Base-by-base conservation (phyloP, 2,797 vertebrate genomes). In the Dicrostonyx torquatus region DNA sequence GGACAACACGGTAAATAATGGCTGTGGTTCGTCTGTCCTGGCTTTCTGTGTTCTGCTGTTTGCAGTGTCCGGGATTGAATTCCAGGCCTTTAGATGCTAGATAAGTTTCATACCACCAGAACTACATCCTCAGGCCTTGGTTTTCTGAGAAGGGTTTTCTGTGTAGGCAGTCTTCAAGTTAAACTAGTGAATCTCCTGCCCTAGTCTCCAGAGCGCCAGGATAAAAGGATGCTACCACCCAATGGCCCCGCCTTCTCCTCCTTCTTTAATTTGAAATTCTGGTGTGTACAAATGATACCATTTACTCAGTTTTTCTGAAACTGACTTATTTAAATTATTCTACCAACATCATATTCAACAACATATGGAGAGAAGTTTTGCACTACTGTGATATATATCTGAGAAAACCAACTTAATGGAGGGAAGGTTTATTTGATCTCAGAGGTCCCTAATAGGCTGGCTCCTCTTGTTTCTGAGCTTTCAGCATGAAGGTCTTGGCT, bases 1-100 rank as follows among this genome's bases (percentile, higher is more conserved):
- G 10, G 90, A 64, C 0, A 24, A 60, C 26, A 70, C 20, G 97
- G 98, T 98, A 98, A 98, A 70, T 62, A 43, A 45, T 75, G 2
- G 5, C 24, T 58, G 13, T 50, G 22, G 53, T 20, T 87, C 13
- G 29, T 68, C 82, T 77, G 80, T 64, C 22, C 75, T 86, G 43
- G 48, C 12, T 15, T 70, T 58, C 15, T 94, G 68, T n/a, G 78
- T 40, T 91, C 60, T 60, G 9, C 15, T 43, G 3, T 29, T 89
- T 66, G 6, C 43, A 11, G 29, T 26, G 22, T 55, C 6, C 4
- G 29, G 37, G 62, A 26, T 17, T 18, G 18, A 29, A 26, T 22
- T 18, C 48, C 66, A 53, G 64, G 6, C 58, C 10, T 70, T 58
- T 29, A 2, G 50, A 34, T 43, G 64, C 17, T 66, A 77, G 31